These are phyloP conservation scores for Rhynchopsitta pachyrhyncha DNA, from an alignment of 2,113 vertebrate species.

Conservation along the genomic window DNA sequence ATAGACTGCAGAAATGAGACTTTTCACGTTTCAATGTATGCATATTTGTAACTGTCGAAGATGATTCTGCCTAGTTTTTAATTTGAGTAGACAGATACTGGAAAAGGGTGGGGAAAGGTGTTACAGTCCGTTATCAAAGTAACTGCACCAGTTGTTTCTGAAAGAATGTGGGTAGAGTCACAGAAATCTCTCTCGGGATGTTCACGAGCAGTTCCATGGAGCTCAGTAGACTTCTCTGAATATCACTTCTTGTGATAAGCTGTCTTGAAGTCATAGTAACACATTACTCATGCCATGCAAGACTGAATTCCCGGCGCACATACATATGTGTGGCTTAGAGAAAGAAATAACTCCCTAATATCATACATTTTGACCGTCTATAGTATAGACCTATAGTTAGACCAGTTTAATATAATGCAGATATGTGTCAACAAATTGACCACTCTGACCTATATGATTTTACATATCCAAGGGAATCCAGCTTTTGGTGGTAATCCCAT, in stretches of 20 bases:
- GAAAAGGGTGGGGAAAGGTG: not conserved
- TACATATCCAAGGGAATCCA: conserved; percentile 66
- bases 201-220: not conserved
- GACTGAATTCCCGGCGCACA: not conserved
- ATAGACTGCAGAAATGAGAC: not conserved
- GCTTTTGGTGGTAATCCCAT: conserved; percentile 14
- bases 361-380: not conserved
- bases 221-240: not conserved
- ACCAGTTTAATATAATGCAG: conserved; percentile 40
- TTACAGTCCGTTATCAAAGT: not conserved
- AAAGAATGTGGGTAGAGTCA: not conserved
- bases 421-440: conserved; percentile 59
- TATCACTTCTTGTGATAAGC: not conserved
- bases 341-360: not conserved
- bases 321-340: not conserved
- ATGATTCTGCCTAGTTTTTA: not conserved
- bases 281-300: not conserved
- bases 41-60: not conserved
- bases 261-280: not conserved
- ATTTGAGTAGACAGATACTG: not conserved
- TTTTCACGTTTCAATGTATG: not conserved
- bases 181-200: not conserved
- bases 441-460: conserved; percentile 57
- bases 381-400: not conserved
- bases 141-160: not conserved